These are phyloP conservation scores for Hiodon alosoides DNA, from an alignment of 2,113 vertebrate genomes.

Conservation along the genomic window DNA sequence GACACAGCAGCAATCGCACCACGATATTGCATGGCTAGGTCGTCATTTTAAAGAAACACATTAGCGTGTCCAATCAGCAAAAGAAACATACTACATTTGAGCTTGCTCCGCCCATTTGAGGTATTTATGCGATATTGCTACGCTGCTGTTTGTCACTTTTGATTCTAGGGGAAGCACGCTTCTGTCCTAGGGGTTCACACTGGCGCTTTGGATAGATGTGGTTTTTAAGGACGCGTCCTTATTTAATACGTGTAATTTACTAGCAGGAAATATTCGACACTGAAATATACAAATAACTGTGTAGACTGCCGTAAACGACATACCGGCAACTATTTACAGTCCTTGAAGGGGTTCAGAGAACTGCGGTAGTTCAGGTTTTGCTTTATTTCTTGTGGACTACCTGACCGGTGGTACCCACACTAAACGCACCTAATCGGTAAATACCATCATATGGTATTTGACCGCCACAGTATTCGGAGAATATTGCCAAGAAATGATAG, in stretches of 20 bases:
- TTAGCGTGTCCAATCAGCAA: constrained; percentile 20
- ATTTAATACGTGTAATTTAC: neutral
- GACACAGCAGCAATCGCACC: no score
- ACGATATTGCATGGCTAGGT: neutral
- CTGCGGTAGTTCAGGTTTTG: neutral
- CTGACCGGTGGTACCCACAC: neutral
- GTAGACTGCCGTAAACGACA: neutral
- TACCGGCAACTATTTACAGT: neutral
- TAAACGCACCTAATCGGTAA: neutral
- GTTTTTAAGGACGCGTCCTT: neutral
- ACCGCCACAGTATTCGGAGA: neutral
- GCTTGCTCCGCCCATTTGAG: constrained; percentile 35
- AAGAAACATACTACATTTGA: neutral
- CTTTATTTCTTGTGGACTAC: neutral
- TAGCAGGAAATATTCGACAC: neutral
- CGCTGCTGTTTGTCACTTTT: constrained; percentile 26
- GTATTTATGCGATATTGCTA: constrained; percentile 47
- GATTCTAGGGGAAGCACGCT: neutral
- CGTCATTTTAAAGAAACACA: constrained; percentile 8
- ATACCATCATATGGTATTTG: neutral
- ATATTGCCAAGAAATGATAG: constrained; percentile 15
- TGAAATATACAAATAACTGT: neutral
- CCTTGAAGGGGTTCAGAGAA: neutral
- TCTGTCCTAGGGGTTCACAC: neutral
- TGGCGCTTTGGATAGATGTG: neutral